Evolutionary conservation across 1,140 invertebrate species (phyloP), one percentile per base, ranked within the genome.

Genomic region (Phymastichus coffea): DNA sequence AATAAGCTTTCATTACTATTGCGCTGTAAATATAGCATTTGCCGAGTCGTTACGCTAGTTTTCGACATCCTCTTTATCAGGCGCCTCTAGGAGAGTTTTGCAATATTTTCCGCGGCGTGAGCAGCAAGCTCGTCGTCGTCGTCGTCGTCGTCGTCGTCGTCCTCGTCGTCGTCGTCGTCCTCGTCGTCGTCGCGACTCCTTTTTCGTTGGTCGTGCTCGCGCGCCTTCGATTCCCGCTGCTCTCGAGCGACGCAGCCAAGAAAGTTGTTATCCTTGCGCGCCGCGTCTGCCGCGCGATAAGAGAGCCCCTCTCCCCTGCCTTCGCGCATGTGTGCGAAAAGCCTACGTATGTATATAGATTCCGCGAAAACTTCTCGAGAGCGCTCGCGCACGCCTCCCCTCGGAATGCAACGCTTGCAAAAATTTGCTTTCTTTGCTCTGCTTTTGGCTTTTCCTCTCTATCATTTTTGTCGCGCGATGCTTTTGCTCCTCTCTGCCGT

Each of bases 211-310:
- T 37, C 2, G 9, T 23, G 26, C 9, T 19, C 52, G 30, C 17
- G 35, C 20, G 22, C 41, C 26, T 8, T 26, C 43, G 8, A 17
- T 28, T 6, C 33, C 28, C 28, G 56, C 47, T 33, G 56, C 48
- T 38, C 4, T 17, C 22, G 52, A 26, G 10, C 33, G 20, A 10
- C n/a, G n/a, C 43, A 56, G 51, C 58, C 51, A 58, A 63, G 62
- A 65, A 66, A 66, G 64, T 64, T 63, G 62, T 61, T 66, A 67
- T 65, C 62, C 62, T 62, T 62, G 60, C 41, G 19, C 14, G n/a
- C 52, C 60, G 56, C 52, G 26, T 43, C 38, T 43, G 10, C 28
- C 22, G 28, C 7, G 23, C 38, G 52, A 51, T 54, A 46, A 55
- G 57, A 63, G 59, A 59, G 61, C 54, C 57, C 52, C 56, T 53